phyloP scores from a whole-genome alignment of 2,888 invertebrate genomes.

The Masnerella sp. region DNA sequence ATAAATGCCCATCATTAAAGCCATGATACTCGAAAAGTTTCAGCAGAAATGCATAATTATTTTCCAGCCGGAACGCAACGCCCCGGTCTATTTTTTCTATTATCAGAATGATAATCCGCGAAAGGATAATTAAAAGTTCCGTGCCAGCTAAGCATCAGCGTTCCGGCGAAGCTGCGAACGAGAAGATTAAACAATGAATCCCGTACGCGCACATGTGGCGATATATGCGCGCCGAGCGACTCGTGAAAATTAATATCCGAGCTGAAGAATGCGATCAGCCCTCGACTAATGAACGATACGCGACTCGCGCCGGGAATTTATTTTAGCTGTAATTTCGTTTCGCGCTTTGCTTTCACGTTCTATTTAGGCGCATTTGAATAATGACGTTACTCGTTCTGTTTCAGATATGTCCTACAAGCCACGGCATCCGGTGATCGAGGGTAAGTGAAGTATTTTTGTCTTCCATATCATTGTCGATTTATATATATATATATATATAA shows the following conservation, averaged over 20 bases:
- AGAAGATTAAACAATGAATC: constrained; percentile 52
- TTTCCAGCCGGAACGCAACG: not conserved
- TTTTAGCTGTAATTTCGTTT: constrained; percentile 27
- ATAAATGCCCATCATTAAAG: constrained; percentile 15
- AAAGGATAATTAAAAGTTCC: constrained; percentile 68
- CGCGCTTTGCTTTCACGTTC: constrained; percentile 19
- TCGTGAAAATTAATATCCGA: constrained; percentile 43
- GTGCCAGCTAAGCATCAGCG: constrained; percentile 34
- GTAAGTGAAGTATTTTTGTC: constrained; percentile 77
- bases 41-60: constrained; percentile 61
- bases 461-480: no score
- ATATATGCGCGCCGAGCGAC: constrained; percentile 19
- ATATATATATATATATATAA: no score
- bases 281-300: constrained; percentile 27
- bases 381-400: constrained; percentile 70
- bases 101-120: constrained; percentile 58
- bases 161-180: constrained; percentile 16
- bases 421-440: constrained; percentile 82
- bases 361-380: constrained; percentile 26
- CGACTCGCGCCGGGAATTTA: constrained; percentile 15
- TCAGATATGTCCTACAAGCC: constrained; percentile 84
- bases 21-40: constrained; percentile 26
- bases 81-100: constrained; percentile 60
- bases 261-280: constrained; percentile 44
- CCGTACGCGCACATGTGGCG: constrained; percentile 23